Evolutionary conservation across 2,888 invertebrate species (phyloP).

Genomic region (Pachycephus smyrnensis): DNA sequence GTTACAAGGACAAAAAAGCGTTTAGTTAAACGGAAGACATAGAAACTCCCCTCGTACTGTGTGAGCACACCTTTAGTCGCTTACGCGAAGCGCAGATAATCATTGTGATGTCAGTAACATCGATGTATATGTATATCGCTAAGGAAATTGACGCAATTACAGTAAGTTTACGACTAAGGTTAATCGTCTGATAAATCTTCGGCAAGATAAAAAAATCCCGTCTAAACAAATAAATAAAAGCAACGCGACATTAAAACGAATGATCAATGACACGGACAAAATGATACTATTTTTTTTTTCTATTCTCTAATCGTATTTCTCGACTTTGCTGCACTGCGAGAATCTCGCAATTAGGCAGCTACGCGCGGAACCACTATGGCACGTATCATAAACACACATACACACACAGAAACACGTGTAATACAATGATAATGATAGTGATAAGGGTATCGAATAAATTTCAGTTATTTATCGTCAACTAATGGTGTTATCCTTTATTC

Average conservation of each 20-base stretch:
- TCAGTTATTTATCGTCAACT: slow-evolving; percentile 53
- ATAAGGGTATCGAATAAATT: slow-evolving; percentile 49
- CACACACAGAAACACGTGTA: not conserved
- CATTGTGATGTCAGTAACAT: slow-evolving; percentile 35
- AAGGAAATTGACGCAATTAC: slow-evolving; percentile 15
- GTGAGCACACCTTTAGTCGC: not conserved
- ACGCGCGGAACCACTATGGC: not conserved
- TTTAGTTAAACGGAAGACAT: not conserved
- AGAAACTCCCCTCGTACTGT: not conserved
- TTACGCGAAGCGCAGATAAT: slow-evolving; percentile 13
- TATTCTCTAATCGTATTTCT: not conserved
- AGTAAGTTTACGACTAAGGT: slow-evolving; percentile 8
- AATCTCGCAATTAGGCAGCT: not conserved
- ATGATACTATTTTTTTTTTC: not conserved
- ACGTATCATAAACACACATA: not conserved
- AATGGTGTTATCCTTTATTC: slow-evolving; percentile 1
- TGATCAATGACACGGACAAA: not conserved
- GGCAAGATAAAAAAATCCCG: not conserved
- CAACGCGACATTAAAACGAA: not conserved
- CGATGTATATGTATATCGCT: slow-evolving; percentile 31
- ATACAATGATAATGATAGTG: not conserved
- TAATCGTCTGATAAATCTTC: not conserved
- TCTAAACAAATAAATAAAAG: not conserved
- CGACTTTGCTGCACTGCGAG: not conserved
- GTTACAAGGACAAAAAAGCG: not conserved